These are phyloP conservation scores for Ditula angustiorana DNA, from an alignment of 2,888 invertebrate genomes.

Conservation along the genomic window DNA sequence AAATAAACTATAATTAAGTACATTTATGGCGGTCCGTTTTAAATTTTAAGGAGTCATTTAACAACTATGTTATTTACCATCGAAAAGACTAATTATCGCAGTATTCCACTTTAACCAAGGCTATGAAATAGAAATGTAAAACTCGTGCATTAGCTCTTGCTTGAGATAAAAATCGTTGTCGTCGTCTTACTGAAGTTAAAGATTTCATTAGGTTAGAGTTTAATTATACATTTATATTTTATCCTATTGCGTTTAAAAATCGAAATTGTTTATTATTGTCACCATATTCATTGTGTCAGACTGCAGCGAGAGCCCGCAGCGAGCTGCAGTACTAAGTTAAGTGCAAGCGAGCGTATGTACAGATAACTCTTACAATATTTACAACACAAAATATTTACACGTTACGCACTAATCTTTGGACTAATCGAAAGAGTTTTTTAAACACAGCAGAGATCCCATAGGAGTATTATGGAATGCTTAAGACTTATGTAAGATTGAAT, in stretches of 20 bases:
- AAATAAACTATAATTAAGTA: conserved; percentile 39
- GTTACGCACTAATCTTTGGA: conserved; percentile 66
- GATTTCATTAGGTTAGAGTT: conserved; percentile 36
- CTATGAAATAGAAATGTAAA: conserved; percentile 19
- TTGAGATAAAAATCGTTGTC: conserved; percentile 18
- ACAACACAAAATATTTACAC: conserved; percentile 51
- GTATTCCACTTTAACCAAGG: conserved; percentile 11
- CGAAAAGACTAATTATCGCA: conserved; percentile 24
- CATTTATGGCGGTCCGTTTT: conserved; percentile 25
- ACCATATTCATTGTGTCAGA: conserved; percentile 62
- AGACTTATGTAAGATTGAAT: conserved; percentile 78
- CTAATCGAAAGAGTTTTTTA: conserved; percentile 77
- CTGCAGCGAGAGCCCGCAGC: conserved; percentile 40
- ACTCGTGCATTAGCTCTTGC: conserved; percentile 6
- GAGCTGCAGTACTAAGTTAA: conserved; percentile 37
- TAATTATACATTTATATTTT: conserved; percentile 44
- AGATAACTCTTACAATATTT: conserved; percentile 62
- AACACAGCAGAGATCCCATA: conserved; percentile 84
- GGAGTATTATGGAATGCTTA: conserved; percentile 82
- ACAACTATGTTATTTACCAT: conserved; percentile 25
- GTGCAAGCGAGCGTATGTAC: conserved; percentile 71
- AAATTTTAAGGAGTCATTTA: conserved; percentile 22
- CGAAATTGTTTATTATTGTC: conserved; percentile 78
- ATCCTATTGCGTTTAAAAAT: conserved; percentile 63
- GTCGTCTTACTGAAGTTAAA: conserved; percentile 29